Evolutionary conservation across 2,888 invertebrate species (phyloP), one percentile per base, ranked within the genome.

Genomic region (Neoitamus cyanurus): DNA sequence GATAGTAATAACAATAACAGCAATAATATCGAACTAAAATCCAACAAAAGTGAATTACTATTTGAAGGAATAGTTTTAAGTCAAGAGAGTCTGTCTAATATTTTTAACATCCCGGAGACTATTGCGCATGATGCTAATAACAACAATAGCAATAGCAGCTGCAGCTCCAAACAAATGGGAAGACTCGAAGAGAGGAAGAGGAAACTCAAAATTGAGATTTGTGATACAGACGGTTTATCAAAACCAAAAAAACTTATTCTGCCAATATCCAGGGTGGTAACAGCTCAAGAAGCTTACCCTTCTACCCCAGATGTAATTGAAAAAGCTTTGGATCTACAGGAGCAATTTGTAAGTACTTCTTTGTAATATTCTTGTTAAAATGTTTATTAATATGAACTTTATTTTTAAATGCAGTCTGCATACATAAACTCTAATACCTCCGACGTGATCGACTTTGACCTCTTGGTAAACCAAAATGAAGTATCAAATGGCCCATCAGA

Each of bases 281-380:
- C 25, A 48, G 6, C 30, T 46, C 34, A 34, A n/a, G 30, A 42
- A 48, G 4, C 11, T 7, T 34, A 58, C 3, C 73, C 72, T 25
- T 75, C 83, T 34, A 83, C 83, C n/a, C 83, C 83, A 75, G 75
- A 75, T n/a, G 28, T 83, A 28, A 28, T 72, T 30, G 83, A 73
- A 11, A 31, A 36, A 5, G 83, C 73, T 13, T 11, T 83, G n/a
- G 48, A 28, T 6, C 46, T 83, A 30, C 48, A 72, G 31, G 58
- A 83, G 9, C 9, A 48, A 48, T 58, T 37, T 58, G 36, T 48
- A 75, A 83, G 58, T 72, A 31, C 36, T 83, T 13, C n/a, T 36
- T 69, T 37, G 31, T 70, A 4, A 31, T 72, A 46, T n/a, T n/a
- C n/a, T n/a, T n/a, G n/a, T n/a, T n/a, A n/a, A n/a, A n/a, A n/a